Percentiles rank a stretch among this genome's conserved stretches.
phyloP scores from a whole-genome alignment of 2,888 invertebrate genomes.

The Ptilodon capucinus region DNA sequence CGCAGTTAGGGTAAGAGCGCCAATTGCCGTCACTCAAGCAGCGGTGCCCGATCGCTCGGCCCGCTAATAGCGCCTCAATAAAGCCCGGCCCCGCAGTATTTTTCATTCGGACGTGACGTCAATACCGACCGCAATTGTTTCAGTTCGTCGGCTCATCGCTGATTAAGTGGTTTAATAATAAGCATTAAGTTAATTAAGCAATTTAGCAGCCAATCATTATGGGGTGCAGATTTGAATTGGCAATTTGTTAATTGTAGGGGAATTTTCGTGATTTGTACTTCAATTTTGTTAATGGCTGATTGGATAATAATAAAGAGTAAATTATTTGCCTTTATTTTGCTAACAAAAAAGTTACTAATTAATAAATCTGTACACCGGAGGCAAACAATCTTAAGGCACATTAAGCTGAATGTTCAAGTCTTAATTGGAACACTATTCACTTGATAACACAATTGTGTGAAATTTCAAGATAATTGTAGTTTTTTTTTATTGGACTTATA shows the following conservation, averaged over 20 bases:
- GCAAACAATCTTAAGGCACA: too few relatives aligned
- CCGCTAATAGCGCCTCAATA: neutral
- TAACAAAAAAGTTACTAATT: too few relatives aligned
- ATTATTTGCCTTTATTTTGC: too few relatives aligned
- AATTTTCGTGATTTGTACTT: neutral
- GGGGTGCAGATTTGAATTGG: neutral
- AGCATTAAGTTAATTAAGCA: neutral
- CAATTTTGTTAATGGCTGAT: neutral
- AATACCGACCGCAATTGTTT: neutral
- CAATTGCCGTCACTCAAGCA: neutral
- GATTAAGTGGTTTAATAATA: neutral
- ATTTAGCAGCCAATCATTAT: neutral
- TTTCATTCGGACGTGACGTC: conserved; percentile 4
- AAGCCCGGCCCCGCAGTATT: neutral
- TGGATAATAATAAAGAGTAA: too few relatives aligned
- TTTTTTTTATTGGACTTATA: too few relatives aligned
- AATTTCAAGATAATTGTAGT: too few relatives aligned
- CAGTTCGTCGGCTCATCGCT: neutral
- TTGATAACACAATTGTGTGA: too few relatives aligned
- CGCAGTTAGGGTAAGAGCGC: neutral
- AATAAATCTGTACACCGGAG: too few relatives aligned
- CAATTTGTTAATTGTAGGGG: neutral
- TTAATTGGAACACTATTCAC: too few relatives aligned
- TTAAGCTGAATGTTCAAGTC: too few relatives aligned
- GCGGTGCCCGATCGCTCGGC: neutral